phyloP scores from a whole-genome alignment of 2,797 vertebrate species.

The Clamator glandarius region DNA sequence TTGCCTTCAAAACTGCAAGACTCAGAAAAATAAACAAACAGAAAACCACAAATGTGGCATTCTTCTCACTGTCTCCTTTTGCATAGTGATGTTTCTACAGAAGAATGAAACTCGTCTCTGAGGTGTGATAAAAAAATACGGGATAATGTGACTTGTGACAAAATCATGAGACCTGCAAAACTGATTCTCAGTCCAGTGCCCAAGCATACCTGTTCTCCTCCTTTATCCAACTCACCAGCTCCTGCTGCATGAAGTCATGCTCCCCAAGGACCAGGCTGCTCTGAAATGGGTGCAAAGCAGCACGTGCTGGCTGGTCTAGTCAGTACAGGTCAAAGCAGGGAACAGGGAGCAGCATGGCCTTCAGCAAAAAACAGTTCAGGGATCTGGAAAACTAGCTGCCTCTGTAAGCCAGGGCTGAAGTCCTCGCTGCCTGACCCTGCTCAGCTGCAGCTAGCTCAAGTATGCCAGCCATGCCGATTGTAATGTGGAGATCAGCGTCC shows the following conservation, averaged over 20 bases:
- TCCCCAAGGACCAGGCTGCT: neutral
- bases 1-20: neutral
- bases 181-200: neutral
- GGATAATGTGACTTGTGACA: neutral
- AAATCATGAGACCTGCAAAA: neutral
- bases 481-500: constrained; percentile 38
- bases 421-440: neutral
- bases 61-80: neutral
- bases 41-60: neutral
- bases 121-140: neutral
- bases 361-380: constrained; percentile 2
- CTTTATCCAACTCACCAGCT: neutral
- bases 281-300: neutral
- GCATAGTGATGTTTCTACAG: neutral
- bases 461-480: constrained; percentile 47
- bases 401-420: neutral
- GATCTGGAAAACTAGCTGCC: neutral
- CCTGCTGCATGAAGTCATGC: neutral
- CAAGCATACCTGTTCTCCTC: neutral
- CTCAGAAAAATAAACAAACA: neutral
- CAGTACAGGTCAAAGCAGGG: constrained; percentile 33
- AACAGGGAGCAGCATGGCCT: neutral
- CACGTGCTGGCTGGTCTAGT: neutral
- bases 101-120: neutral
- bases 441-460: constrained; percentile 38